Conservation (phyloP, 2,888 invertebrate genomes). For the Ennomos quercinarius region DNA sequence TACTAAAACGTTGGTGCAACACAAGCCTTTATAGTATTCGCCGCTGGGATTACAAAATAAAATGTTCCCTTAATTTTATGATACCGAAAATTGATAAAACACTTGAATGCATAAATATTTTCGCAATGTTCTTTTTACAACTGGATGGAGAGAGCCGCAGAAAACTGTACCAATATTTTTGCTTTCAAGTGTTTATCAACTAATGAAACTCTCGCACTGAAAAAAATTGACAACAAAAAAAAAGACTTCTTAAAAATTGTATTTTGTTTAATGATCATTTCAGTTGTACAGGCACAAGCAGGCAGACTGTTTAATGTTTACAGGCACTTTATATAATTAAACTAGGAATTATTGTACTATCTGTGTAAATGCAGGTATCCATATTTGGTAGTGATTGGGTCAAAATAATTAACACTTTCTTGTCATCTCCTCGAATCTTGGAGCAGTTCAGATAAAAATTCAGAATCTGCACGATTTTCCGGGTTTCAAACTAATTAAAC, state of each 20-base stretch:
- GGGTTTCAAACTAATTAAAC: too few relatives aligned
- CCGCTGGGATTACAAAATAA: slow-evolving; percentile 8
- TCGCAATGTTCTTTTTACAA: too few relatives aligned
- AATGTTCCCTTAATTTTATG: not conserved
- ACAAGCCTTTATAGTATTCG: slow-evolving; percentile 25
- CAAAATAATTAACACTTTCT: too few relatives aligned
- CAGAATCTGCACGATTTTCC: too few relatives aligned
- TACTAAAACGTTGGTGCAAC: slow-evolving; percentile 34
- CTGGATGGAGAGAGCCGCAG: too few relatives aligned
- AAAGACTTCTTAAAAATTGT: not conserved
- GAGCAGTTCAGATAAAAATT: too few relatives aligned
- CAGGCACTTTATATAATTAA: slow-evolving; percentile 28
- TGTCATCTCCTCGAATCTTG: too few relatives aligned
- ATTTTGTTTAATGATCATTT: not conserved
- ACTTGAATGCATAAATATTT: not conserved
- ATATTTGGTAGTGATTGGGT: slow-evolving; percentile 12
- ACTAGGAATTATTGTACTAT: slow-evolving; percentile 9
- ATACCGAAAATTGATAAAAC: not conserved
- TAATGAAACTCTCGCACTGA: too few relatives aligned
- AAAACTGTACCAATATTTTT: not conserved
- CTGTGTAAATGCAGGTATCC: slow-evolving; percentile 21
- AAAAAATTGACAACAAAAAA: not conserved
- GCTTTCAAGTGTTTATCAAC: not conserved
- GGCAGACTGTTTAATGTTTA: not conserved
- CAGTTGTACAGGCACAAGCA: not conserved